These are phyloP conservation scores for Cephus pygmeus DNA, from an alignment of 2,888 invertebrate genomes.

Conservation along the genomic window DNA sequence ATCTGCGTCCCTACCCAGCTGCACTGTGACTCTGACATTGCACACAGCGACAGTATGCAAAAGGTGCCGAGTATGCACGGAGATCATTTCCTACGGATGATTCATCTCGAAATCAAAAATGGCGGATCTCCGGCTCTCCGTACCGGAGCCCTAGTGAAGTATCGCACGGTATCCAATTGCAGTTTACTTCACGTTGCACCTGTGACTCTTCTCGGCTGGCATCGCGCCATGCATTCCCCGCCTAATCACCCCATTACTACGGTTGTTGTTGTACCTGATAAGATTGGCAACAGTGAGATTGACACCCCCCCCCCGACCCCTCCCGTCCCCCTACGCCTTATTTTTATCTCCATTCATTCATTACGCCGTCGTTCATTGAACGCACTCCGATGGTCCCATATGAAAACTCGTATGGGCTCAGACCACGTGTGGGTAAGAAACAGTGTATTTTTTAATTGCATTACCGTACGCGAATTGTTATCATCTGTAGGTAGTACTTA, in stretches of 20 bases:
- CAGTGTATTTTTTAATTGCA: background rate
- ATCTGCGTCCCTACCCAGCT: background rate
- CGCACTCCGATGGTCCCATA: background rate
- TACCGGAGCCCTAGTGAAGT: conserved; percentile 28
- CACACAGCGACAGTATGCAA: conserved; percentile 26
- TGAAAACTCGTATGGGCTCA: background rate
- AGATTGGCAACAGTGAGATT: conserved; percentile 4
- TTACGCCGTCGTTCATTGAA: background rate
- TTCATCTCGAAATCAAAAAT: conserved; percentile 31
- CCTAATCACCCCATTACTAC: conserved; percentile 24
- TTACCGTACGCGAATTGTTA: background rate
- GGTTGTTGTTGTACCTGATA: background rate
- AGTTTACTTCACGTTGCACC: conserved; percentile 31
- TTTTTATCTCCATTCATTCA: conserved; percentile 25
- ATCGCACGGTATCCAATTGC: conserved; percentile 52
- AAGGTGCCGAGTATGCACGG: background rate
- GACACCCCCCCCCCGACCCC: conserved; percentile 13
- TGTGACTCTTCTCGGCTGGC: conserved; percentile 35
- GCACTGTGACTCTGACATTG: background rate
- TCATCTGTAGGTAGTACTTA: background rate
- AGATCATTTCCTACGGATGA: conserved; percentile 42
- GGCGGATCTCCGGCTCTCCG: conserved; percentile 19
- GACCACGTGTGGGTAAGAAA: background rate
- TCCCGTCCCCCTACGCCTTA: background rate
- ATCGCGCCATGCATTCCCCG: conserved; percentile 38